Conservation (phyloP, 2,113 vertebrate species). For the Leiothrix lutea region DNA sequence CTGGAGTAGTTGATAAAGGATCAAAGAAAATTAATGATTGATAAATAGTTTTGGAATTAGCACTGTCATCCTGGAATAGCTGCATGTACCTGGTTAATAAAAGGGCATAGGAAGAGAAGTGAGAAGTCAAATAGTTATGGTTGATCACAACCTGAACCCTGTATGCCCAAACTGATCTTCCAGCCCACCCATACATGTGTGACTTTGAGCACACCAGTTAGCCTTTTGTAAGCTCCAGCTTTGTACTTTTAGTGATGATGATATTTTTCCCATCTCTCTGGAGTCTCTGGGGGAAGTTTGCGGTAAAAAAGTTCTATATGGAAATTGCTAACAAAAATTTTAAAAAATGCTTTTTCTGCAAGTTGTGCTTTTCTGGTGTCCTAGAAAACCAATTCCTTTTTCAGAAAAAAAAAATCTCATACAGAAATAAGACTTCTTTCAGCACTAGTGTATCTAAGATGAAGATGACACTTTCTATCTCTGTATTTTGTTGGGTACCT, state of each 20-base stretch:
- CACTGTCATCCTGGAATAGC: neutral
- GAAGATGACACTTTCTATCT: conserved; percentile 53
- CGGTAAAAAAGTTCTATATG: neutral
- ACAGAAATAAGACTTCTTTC: conserved; percentile 43
- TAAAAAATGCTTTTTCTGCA: neutral
- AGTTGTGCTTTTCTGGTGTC: neutral
- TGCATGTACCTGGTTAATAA: neutral
- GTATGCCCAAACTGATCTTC: neutral
- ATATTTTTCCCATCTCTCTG: neutral
- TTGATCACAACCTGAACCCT: neutral
- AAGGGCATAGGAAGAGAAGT: neutral
- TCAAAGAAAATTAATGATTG: neutral
- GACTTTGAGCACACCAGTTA: neutral
- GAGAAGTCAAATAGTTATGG: neutral
- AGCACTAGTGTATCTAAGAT: neutral
- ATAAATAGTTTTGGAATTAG: neutral
- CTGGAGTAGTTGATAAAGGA: neutral
- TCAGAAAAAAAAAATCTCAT: neutral
- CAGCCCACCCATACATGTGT: neutral
- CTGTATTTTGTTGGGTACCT: conserved; percentile 56
- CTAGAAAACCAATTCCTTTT: neutral
- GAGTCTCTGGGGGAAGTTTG: neutral
- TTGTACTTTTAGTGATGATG: neutral
- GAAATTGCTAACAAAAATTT: neutral
- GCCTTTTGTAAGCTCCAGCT: neutral